These are phyloP conservation scores for Pangasius krempfi DNA, from an alignment of 2,797 vertebrate species.

Conservation along the genomic window DNA sequence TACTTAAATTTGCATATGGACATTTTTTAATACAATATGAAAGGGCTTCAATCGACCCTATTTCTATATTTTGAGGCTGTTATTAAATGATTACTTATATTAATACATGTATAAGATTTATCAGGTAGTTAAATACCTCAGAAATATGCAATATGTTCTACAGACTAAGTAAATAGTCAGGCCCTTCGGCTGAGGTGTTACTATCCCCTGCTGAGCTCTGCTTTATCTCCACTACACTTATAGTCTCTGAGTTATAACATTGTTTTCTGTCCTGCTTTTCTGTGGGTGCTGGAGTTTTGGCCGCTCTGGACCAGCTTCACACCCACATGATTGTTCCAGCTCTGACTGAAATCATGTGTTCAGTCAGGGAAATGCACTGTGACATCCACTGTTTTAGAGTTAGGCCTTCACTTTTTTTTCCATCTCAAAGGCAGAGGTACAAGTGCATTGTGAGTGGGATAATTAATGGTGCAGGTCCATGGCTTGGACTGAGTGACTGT, in stretches of 20 bases:
- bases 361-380: slow-evolving; percentile 32
- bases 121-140: not conserved
- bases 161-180: not conserved
- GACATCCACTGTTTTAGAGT: slow-evolving; percentile 26
- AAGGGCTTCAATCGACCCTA: not conserved
- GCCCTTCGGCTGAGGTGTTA: not conserved
- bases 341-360: slow-evolving; percentile 37
- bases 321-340: slow-evolving; percentile 18
- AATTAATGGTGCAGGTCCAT: slow-evolving; percentile 56
- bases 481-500: slow-evolving; percentile 63
- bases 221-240: slow-evolving; percentile 23
- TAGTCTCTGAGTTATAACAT: slow-evolving; percentile 34
- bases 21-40: not conserved
- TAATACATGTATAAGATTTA: not conserved
- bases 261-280: slow-evolving; percentile 31
- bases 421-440: not conserved
- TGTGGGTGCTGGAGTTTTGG: slow-evolving; percentile 18
- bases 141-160: not conserved
- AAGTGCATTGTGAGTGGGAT: not conserved
- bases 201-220: slow-evolving; percentile 9
- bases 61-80: too few species aligned
- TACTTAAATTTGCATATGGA: not conserved
- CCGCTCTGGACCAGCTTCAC: slow-evolving; percentile 29
- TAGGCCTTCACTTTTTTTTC: not conserved
- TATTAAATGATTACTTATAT: not conserved